Percentiles rank a stretch among this genome's conserved stretches.
phyloP scores from a whole-genome alignment of 2,113 vertebrate genomes.

The Laticauda laticaudata region DNA sequence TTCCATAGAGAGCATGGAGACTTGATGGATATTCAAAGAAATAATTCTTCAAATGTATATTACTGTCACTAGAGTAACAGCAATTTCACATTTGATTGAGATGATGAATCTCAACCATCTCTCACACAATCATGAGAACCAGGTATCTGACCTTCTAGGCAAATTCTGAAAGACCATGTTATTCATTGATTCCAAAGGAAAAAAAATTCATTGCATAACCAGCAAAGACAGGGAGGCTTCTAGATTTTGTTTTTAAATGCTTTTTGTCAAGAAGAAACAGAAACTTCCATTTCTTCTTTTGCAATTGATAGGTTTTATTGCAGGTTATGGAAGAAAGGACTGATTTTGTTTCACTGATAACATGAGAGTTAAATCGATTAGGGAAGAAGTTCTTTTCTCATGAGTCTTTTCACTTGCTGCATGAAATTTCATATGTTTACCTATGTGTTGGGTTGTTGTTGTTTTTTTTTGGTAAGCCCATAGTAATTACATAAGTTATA shows the following conservation, averaged over 20 bases:
- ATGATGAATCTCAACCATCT: neutral
- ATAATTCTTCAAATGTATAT: neutral
- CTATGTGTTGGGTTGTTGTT: neutral
- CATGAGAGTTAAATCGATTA: neutral
- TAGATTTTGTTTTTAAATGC: neutral
- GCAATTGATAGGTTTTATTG: neutral
- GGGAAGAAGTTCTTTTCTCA: neutral
- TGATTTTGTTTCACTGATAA: neutral
- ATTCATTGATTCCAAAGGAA: neutral
- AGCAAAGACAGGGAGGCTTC: neutral
- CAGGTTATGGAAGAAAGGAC: neutral
- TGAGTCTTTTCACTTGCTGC: neutral
- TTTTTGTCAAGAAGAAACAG: neutral
- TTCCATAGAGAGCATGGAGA: neutral
- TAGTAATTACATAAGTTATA: neutral
- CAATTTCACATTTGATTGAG: neutral
- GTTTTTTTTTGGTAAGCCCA: neutral
- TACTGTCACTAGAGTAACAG: neutral
- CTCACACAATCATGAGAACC: neutral
- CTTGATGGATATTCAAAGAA: conserved; percentile 4
- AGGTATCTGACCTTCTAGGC: neutral
- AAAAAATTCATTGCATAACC: neutral
- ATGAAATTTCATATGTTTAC: neutral
- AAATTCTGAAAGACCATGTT: neutral
- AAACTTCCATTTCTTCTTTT: too few relatives aligned